Base-by-base conservation (phyloP, 2,797 vertebrate species). In the Heterohyrax brucei region DNA sequence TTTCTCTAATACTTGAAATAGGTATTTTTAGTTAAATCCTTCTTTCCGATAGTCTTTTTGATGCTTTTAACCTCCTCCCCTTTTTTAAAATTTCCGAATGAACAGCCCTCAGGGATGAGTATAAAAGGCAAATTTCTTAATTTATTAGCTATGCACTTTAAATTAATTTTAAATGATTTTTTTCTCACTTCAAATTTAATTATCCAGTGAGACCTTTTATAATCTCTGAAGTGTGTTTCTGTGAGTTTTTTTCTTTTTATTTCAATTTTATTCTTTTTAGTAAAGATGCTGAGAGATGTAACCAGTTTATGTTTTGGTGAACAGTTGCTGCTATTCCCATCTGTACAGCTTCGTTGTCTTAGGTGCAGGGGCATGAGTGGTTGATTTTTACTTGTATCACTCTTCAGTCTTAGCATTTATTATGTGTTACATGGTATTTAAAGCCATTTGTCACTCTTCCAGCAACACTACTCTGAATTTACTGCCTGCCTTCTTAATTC, bases 401-500 rank as follows among this genome's bases (percentile, higher is more conserved):
- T 95, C 75, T 94, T 90, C 9, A 89, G 10, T 82, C 59, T 16
- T 6, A 1, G 86, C 86, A 26, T 88, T 91, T 66, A 85, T 24
- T 84, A 87, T 89, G 83, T 94, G 89, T 92, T 85, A 76, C 21
- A 26, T 82, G 78, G 70, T 85, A 50, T 61, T 72, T 95, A 93
- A 92, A 72, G 30, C 93, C 90, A n/a, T 93, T 39, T 10, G 48
- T 72, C 33, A 30, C 72, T 75, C 56, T 92, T 89, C 88, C 89
- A 21, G 77, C 81, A 92, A 72, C 50, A n/a, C 44, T 59, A 3
- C 39, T 46, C 39, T 76, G 70, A 95, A 88, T 93, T 95, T 93
- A 89, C 78, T 93, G 62, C 79, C 48, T 95, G 59, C 85, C 93
- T 89, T 93, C 70, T 50, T 90, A 95, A 87, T 95, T 95, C 75